Percentiles rank a stretch among this genome's conserved stretches.
These are phyloP conservation scores for Megaustenia siamemsis DNA, from an alignment of 2,888 invertebrate species.

Conservation along the genomic window DNA sequence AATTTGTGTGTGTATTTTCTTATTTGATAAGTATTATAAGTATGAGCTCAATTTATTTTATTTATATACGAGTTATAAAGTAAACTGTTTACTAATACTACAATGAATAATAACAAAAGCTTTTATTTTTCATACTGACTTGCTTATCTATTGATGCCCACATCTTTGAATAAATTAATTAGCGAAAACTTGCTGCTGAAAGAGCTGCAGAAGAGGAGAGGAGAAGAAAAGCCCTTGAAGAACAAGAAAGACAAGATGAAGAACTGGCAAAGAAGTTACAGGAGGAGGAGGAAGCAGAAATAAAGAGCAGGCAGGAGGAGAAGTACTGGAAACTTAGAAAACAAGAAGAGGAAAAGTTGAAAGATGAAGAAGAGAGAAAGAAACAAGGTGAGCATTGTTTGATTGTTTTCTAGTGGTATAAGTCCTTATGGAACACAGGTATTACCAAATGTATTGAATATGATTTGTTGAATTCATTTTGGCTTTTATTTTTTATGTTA, in stretches of 20 bases:
- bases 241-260: conserved; percentile 63
- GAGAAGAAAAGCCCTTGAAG: conserved; percentile 61
- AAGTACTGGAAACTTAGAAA: conserved; percentile 66
- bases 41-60: too few relatives aligned
- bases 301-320: conserved; percentile 70
- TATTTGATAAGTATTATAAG: too few relatives aligned
- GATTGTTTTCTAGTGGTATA: not conserved
- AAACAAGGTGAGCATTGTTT: conserved; percentile 19
- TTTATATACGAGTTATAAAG: too few relatives aligned
- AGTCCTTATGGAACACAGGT: too few relatives aligned
- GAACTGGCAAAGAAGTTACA: conserved; percentile 55
- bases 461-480: too few relatives aligned
- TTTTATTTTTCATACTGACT: not conserved
- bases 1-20: too few relatives aligned
- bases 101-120: too few relatives aligned
- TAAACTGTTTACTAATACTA: too few relatives aligned
- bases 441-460: too few relatives aligned
- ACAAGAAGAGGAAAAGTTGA: conserved; percentile 67
- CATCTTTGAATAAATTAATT: too few relatives aligned
- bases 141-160: too few relatives aligned
- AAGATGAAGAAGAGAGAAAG: conserved; percentile 51
- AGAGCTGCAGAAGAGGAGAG: conserved; percentile 55
- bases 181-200: conserved; percentile 28
- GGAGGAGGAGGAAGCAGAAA: conserved; percentile 72
- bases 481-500: too few relatives aligned